Conservation (phyloP, 1,140 invertebrate genomes). For the Zaprionus capensis region DNA sequence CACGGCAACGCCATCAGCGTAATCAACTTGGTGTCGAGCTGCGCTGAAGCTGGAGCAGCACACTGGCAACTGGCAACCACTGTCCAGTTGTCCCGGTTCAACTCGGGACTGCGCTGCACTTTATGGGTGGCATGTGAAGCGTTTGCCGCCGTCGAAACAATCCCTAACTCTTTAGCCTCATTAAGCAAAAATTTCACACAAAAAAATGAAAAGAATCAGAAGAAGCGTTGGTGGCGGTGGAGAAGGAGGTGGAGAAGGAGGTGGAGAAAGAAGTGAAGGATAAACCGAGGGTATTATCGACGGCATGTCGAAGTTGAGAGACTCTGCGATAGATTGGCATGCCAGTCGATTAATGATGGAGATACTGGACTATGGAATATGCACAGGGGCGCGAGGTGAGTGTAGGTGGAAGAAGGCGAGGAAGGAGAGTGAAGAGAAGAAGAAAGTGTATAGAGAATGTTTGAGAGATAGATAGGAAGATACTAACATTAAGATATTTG, state of each 20-base stretch:
- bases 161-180: slow-evolving; percentile 68
- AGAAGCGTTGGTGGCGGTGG: not conserved
- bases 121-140: slow-evolving; percentile 75
- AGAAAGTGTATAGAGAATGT: not conserved
- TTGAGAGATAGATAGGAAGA: too few relatives aligned
- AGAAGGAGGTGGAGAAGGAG: too few relatives aligned
- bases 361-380: not conserved
- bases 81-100: slow-evolving; percentile 10
- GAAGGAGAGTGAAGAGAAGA: not conserved
- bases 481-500: too few relatives aligned
- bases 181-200: slow-evolving; percentile 68
- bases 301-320: slow-evolving; percentile 18
- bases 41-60: slow-evolving; percentile 19
- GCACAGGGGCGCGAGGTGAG: not conserved
- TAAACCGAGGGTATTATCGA: slow-evolving; percentile 1
- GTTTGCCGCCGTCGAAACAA: slow-evolving; percentile 37
- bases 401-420: not conserved
- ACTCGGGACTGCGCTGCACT: slow-evolving; percentile 31
- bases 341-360: slow-evolving; percentile 10
- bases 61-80: slow-evolving; percentile 25
- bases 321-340: slow-evolving; percentile 21
- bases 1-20: slow-evolving; percentile 81
- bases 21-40: slow-evolving; percentile 77
- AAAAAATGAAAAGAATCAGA: slow-evolving; percentile 20
- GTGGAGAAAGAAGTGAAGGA: not conserved